Evolutionary conservation across 1,140 invertebrate genomes (phyloP).

Genomic region (Heliconius eleuchia): DNA sequence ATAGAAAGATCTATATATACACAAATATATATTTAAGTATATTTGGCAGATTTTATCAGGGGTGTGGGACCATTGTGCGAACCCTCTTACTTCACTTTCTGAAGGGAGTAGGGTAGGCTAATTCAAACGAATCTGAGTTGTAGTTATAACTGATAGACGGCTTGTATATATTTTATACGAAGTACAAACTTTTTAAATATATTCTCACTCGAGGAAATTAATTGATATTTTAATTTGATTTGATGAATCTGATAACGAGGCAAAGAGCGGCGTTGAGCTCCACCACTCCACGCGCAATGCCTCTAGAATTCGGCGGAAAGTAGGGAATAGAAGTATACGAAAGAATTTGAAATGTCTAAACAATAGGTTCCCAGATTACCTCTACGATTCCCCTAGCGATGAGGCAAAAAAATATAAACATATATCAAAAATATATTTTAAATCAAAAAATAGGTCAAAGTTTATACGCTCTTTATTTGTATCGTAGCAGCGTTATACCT

Average conservation of each 20-base stretch:
- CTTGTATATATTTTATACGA: background rate
- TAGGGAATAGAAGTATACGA: too few species aligned
- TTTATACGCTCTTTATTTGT: background rate
- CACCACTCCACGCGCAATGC: too few species aligned
- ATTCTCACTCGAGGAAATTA: background rate
- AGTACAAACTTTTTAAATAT: background rate
- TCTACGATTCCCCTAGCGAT: too few species aligned
- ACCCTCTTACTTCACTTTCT: conserved; percentile 61
- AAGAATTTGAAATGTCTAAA: too few species aligned
- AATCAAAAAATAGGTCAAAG: background rate
- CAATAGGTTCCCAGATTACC: too few species aligned
- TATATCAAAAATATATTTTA: background rate
- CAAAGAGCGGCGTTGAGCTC: too few species aligned
- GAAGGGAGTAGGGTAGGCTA: conserved; percentile 31
- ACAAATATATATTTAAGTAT: conserved; percentile 27
- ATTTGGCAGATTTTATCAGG: conserved; percentile 57
- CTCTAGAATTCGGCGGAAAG: too few species aligned
- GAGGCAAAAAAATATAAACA: too few species aligned
- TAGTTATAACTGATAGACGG: conserved; percentile 1
- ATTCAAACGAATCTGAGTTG: conserved; percentile 31
- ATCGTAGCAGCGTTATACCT: background rate
- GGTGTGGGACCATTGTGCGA: conserved; percentile 67
- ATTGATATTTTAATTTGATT: too few species aligned
- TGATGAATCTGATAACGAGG: too few species aligned
- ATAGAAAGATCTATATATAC: conserved; percentile 32